These are phyloP conservation scores for Mnemiopsis leidyi DNA, from an alignment of 37 sponge, comb jelly and placozoan species.

Conservation along the genomic window DNA sequence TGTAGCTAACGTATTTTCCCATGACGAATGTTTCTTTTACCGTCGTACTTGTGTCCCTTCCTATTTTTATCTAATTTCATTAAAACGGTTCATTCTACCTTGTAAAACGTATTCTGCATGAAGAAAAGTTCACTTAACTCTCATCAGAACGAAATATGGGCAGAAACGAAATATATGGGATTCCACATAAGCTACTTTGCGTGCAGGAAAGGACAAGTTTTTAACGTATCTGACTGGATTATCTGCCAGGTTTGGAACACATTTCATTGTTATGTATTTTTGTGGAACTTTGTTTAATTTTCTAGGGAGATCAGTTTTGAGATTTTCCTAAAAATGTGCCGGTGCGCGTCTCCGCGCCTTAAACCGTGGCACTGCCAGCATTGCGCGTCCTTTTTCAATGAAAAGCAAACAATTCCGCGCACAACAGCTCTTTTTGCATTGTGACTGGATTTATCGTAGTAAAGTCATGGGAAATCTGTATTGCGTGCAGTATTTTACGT, in stretches of 20 bases:
- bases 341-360: slow-evolving; percentile 14
- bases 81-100: neutral
- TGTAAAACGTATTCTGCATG: too few species aligned
- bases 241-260: slow-evolving; percentile 36
- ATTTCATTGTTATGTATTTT: too few species aligned
- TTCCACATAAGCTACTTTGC: slow-evolving; percentile 54
- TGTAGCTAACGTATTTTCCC: too few species aligned
- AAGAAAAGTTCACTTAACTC: too few species aligned
- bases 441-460: too few species aligned
- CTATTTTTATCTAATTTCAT: neutral
- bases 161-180: slow-evolving; percentile 53
- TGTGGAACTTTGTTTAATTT: too few species aligned
- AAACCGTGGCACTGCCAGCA: neutral
- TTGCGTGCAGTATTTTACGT: too few species aligned
- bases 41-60: neutral
- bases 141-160: slow-evolving; percentile 54
- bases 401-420: slow-evolving; percentile 48
- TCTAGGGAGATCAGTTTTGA: too few species aligned
- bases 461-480: too few species aligned
- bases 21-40: too few species aligned
- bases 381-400: neutral
- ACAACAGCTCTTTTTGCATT: neutral
- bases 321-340: neutral
- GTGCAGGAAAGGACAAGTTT: slow-evolving; percentile 37
- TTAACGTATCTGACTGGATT: slow-evolving; percentile 55